Percentiles rank a stretch among this genome's conserved stretches.
phyloP scores from a whole-genome alignment of 2,113 vertebrate genomes.

The Pyxicephalus adspersus region DNA sequence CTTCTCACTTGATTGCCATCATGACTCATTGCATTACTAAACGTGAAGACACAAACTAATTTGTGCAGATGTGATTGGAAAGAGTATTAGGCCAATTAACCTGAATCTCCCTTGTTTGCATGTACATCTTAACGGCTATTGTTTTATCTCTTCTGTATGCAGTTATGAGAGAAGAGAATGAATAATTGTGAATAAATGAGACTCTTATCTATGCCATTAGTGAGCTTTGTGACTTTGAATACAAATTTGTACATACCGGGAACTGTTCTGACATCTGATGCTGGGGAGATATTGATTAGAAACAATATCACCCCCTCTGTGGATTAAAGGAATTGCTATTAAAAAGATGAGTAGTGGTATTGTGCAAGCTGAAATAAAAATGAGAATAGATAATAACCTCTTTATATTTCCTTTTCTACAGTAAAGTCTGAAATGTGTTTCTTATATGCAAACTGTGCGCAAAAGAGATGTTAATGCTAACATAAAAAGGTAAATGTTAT shows the following conservation, averaged over 20 bases:
- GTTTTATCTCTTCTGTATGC: slow-evolving; percentile 49
- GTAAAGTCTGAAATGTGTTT: too few species aligned
- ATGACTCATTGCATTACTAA: slow-evolving; percentile 50
- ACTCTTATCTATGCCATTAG: slow-evolving; percentile 50
- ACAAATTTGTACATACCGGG: slow-evolving; percentile 13
- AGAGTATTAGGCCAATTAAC: slow-evolving; percentile 53
- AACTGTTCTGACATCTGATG: neutral
- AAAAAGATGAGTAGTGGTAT: neutral
- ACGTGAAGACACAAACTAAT: slow-evolving; percentile 49
- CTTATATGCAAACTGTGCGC: too few species aligned
- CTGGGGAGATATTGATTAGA: slow-evolving; percentile 7
- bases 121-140: slow-evolving; percentile 48
- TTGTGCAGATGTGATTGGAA: slow-evolving; percentile 54
- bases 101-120: slow-evolving; percentile 51
- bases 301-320: neutral
- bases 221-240: slow-evolving; percentile 4
- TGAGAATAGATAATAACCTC: too few species aligned
- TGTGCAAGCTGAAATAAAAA: neutral
- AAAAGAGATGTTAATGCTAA: too few species aligned
- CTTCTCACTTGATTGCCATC: slow-evolving; percentile 50
- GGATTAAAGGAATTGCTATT: slow-evolving; percentile 15
- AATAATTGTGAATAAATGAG: slow-evolving; percentile 49
- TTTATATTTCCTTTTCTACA: too few species aligned
- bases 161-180: slow-evolving; percentile 46
- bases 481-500: too few species aligned